Evolutionary conservation across 2,113 vertebrate genomes (phyloP).

Genomic region (Zosterops pallidus): DNA sequence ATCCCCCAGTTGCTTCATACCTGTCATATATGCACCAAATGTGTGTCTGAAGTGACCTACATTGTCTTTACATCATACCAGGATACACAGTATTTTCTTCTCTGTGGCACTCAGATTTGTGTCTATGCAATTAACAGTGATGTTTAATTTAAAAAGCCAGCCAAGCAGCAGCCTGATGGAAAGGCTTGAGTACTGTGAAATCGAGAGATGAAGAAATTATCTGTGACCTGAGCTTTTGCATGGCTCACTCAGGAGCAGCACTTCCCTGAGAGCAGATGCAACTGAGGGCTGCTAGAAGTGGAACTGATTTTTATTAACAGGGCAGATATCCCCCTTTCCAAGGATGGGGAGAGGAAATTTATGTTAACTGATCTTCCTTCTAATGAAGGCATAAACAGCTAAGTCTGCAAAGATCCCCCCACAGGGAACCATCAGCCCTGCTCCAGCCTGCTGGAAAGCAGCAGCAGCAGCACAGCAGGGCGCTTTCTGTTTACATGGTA

Average conservation of each 20-base stretch:
- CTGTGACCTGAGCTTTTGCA: background rate
- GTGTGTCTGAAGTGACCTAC: background rate
- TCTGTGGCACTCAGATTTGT: background rate
- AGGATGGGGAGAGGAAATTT: background rate
- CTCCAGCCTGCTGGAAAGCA: background rate
- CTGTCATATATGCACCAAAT: background rate
- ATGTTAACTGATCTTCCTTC: background rate
- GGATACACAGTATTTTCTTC: background rate
- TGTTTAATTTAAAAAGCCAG: background rate
- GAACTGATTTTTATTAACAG: background rate
- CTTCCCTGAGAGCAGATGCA: background rate
- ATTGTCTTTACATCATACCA: accelerated
- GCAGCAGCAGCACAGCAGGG: background rate
- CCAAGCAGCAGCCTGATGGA: background rate
- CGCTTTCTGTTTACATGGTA: background rate
- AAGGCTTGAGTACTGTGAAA: background rate
- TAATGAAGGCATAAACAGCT: background rate
- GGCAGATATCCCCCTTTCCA: background rate
- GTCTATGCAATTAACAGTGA: background rate
- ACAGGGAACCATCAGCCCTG: background rate
- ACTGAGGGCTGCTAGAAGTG: background rate
- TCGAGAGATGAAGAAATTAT: background rate
- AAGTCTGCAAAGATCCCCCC: background rate
- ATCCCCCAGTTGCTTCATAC: background rate
- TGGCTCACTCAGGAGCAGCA: background rate